phyloP scores from a whole-genome alignment of 1,140 invertebrate species.

The Globodera ellingtonae region DNA sequence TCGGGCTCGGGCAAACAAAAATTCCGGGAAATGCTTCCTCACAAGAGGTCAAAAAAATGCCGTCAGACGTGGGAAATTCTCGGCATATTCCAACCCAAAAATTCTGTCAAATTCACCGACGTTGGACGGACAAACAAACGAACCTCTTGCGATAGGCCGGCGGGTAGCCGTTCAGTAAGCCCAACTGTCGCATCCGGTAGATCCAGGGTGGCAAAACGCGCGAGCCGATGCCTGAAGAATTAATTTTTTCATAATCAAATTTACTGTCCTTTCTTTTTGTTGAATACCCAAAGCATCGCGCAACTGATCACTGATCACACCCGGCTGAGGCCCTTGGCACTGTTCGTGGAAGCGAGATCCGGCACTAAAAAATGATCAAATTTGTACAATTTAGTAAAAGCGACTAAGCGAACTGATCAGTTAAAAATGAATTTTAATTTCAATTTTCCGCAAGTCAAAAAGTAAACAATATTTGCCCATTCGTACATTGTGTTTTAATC shows the following conservation, averaged over 20 bases:
- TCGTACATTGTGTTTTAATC: no score
- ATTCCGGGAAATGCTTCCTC: no score
- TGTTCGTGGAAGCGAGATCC: slow-evolving; percentile 22
- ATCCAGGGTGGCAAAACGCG: slow-evolving; percentile 19
- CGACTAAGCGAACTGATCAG: no score
- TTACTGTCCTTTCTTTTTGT: neutral
- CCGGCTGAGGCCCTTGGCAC: neutral
- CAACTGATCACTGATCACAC: slow-evolving; percentile 65
- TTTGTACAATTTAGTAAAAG: neutral
- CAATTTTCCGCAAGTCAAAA: no score
- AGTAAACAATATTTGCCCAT: no score
- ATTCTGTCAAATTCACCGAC: no score
- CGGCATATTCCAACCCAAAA: no score
- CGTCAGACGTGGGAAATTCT: no score
- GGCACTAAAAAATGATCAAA: neutral
- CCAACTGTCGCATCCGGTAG: slow-evolving; percentile 26
- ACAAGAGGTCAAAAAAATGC: no score
- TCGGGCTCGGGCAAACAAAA: no score
- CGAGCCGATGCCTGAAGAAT: slow-evolving; percentile 16
- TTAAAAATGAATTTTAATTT: no score
- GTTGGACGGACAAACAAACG: no score
- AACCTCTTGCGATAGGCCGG: slow-evolving; percentile 71
- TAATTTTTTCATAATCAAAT: neutral
- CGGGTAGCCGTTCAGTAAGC: slow-evolving; percentile 89
- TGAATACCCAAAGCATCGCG: slow-evolving; percentile 6